Evolutionary conservation across 1,140 invertebrate species (phyloP).

Genomic region (Musca vetustissima): DNA sequence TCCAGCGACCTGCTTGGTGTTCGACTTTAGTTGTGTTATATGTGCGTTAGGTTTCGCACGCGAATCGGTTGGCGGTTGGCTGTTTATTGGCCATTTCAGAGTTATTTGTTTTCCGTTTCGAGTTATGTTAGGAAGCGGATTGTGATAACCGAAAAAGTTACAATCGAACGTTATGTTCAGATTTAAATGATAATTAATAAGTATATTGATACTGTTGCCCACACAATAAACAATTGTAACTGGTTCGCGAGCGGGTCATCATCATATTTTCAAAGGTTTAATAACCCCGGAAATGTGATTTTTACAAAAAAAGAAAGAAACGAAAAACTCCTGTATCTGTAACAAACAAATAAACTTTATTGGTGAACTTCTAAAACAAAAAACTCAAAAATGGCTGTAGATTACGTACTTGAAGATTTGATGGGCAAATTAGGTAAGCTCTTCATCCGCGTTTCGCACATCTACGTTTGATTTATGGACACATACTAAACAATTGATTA

Average conservation of each 20-base stretch:
- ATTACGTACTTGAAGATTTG: slow-evolving; percentile 67
- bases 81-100: background rate
- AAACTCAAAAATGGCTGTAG: slow-evolving; percentile 60
- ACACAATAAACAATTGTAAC: no score
- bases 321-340: background rate
- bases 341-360: background rate
- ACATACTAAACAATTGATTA: background rate
- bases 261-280: no score
- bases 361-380: background rate
- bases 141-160: background rate
- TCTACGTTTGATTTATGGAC: background rate
- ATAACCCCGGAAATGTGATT: background rate
- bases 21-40: slow-evolving; percentile 8
- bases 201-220: background rate
- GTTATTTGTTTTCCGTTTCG: background rate
- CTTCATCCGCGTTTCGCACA: no score
- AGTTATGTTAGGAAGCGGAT: background rate
- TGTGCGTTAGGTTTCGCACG: slow-evolving; percentile 12
- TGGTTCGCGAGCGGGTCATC: no score
- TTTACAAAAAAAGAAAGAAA: background rate
- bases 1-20: slow-evolving; percentile 1
- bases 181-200: background rate
- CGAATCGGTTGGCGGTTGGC: background rate
- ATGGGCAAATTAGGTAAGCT: slow-evolving; percentile 68
- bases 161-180: background rate